Percentiles rank a stretch among this genome's conserved stretches.
Conservation (phyloP, 2,797 vertebrate species). For the Myotis daubentonii region DNA sequence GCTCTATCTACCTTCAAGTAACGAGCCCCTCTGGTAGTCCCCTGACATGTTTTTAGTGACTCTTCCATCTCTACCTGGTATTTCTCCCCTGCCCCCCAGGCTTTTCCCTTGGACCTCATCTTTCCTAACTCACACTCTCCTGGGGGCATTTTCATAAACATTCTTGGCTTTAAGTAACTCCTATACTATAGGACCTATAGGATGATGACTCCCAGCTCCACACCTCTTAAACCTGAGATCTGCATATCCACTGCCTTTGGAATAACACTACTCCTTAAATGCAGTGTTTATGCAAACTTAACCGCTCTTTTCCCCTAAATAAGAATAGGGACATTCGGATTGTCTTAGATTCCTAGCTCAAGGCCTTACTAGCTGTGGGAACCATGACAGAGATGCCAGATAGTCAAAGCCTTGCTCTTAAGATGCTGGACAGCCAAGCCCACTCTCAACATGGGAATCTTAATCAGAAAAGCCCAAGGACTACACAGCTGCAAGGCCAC, state of each 20-base stretch:
- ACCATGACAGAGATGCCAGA: too few species aligned
- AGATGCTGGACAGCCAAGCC: too few species aligned
- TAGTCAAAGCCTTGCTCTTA: too few species aligned
- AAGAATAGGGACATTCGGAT: neutral
- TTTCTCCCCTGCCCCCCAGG: neutral
- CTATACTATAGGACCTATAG: neutral
- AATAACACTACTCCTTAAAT: constrained; percentile 32
- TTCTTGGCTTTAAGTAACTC: constrained; percentile 31
- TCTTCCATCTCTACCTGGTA: neutral
- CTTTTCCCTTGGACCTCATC: neutral
- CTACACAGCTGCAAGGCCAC: too few species aligned
- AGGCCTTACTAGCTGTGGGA: neutral
- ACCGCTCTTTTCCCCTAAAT: neutral
- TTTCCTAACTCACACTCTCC: neutral
- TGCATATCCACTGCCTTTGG: neutral
- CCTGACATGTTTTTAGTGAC: neutral
- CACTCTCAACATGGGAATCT: too few species aligned
- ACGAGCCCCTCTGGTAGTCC: neutral
- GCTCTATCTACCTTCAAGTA: neutral
- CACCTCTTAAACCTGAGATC: neutral
- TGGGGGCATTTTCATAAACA: neutral
- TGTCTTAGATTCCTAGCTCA: neutral
- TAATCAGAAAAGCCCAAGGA: too few species aligned
- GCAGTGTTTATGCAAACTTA: neutral
- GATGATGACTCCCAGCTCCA: neutral